These are phyloP conservation scores for Cabera pusaria DNA, from an alignment of 2,888 invertebrate genomes.

Conservation along the genomic window DNA sequence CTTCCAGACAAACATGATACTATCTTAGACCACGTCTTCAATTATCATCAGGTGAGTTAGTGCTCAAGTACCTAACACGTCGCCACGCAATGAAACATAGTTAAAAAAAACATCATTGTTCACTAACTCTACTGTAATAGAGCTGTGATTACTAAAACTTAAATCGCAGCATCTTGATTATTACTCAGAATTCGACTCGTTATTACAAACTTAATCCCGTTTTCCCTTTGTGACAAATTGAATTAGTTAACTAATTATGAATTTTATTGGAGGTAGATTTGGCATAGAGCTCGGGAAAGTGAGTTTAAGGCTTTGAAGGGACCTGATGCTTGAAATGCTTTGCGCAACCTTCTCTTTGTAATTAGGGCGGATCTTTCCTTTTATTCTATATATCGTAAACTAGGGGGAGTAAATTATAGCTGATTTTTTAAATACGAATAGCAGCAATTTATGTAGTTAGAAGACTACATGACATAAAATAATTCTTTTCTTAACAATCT, in stretches of 20 bases:
- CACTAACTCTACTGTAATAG: constrained; percentile 8
- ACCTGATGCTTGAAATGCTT: constrained; percentile 26
- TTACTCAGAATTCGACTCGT: constrained; percentile 37
- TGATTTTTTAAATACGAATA: too few relatives aligned
- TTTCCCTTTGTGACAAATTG: constrained; percentile 50
- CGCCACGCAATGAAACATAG: too few relatives aligned
- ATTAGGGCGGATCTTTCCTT: constrained; percentile 17
- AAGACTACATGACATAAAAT: too few relatives aligned
- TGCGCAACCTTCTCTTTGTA: constrained; percentile 24
- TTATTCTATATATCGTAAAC: constrained; percentile 9
- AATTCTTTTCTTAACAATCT: too few relatives aligned
- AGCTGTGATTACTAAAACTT: constrained; percentile 10
- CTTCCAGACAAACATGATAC: too few relatives aligned
- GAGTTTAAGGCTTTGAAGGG: constrained; percentile 27
- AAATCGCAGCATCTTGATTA: constrained; percentile 31
- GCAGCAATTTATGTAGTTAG: too few relatives aligned
- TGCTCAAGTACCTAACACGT: too few relatives aligned
- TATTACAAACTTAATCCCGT: constrained; percentile 45
- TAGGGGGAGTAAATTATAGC: background rate
- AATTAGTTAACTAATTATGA: constrained; percentile 48
- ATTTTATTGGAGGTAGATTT: constrained; percentile 45
- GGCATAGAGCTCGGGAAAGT: constrained; percentile 22
- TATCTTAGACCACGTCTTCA: too few relatives aligned
- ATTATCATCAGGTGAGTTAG: too few relatives aligned
- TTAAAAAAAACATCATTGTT: too few relatives aligned